Conservation (phyloP, 2,797 vertebrate species). For the Crocidura indochinensis region DNA sequence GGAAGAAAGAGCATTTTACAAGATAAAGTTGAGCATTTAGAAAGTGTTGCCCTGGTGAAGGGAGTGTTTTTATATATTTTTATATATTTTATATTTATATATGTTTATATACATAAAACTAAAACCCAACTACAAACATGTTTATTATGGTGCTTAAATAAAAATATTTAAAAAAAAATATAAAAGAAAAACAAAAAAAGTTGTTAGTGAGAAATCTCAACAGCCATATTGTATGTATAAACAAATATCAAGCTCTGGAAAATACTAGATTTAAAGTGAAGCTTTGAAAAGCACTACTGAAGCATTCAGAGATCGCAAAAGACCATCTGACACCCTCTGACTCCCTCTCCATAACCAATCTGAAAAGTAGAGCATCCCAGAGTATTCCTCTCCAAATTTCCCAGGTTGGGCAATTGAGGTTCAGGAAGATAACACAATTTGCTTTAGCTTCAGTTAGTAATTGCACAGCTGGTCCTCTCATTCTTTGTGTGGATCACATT, state of each 20-base stretch:
- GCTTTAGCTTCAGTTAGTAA: slow-evolving; percentile 1
- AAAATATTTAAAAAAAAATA: no score
- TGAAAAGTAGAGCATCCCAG: background rate
- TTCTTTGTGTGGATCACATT: background rate
- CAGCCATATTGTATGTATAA: no score
- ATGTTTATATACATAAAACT: no score
- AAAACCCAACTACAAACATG: no score
- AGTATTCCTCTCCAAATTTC: background rate
- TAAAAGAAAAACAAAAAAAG: no score
- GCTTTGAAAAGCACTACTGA: background rate
- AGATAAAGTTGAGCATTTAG: background rate
- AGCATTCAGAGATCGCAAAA: background rate
- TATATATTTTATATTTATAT: no score
- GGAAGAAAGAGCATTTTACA: background rate
- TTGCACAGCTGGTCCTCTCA: background rate
- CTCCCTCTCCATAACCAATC: background rate
- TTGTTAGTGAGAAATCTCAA: no score
- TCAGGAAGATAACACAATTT: background rate
- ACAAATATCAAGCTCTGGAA: background rate
- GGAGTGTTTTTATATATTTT: no score
- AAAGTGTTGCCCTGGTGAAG: background rate
- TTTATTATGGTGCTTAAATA: no score
- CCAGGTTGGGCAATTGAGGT: background rate
- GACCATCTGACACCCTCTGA: background rate
- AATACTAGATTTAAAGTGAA: background rate